phyloP scores from a whole-genome alignment of 2,888 invertebrate genomes.

The Bimastos eiseni region DNA sequence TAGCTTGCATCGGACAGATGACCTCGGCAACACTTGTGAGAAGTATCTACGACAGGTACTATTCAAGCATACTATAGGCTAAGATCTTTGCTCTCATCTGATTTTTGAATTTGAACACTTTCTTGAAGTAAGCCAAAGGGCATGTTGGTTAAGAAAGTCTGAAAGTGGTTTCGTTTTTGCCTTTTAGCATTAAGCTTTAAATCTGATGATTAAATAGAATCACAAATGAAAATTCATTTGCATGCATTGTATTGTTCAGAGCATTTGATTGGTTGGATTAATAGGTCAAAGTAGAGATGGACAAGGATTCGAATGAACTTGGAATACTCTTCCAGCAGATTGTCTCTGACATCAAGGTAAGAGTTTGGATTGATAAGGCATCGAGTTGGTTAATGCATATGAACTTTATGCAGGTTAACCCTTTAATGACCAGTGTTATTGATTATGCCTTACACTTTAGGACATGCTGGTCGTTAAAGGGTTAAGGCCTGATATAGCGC shows the following conservation, averaged over 20 bases:
- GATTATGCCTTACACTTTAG: too few relatives aligned
- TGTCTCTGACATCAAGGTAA: background rate
- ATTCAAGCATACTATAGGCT: background rate
- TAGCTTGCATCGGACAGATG: background rate
- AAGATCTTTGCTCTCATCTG: background rate
- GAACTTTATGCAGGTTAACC: background rate
- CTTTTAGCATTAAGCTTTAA: too few relatives aligned
- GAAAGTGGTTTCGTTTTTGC: too few relatives aligned
- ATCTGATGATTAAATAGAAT: background rate
- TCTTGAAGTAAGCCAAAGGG: background rate
- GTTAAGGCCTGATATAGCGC: too few relatives aligned
- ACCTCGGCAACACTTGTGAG: background rate
- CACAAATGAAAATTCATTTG: background rate
- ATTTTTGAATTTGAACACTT: background rate
- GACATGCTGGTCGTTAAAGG: too few relatives aligned
- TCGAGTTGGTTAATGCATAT: background rate
- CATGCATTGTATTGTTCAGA: background rate
- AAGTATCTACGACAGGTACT: background rate
- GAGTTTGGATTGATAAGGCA: background rate
- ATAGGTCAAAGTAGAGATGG: background rate
- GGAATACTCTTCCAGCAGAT: slow-evolving; percentile 17
- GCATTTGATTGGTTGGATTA: background rate
- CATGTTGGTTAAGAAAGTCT: background rate
- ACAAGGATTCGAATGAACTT: slow-evolving; percentile 1
- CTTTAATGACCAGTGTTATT: too few relatives aligned